Evolutionary conservation across 1,140 invertebrate genomes (phyloP), one percentile per base, ranked within the genome.

Genomic region (Probaryconus sp.): DNA sequence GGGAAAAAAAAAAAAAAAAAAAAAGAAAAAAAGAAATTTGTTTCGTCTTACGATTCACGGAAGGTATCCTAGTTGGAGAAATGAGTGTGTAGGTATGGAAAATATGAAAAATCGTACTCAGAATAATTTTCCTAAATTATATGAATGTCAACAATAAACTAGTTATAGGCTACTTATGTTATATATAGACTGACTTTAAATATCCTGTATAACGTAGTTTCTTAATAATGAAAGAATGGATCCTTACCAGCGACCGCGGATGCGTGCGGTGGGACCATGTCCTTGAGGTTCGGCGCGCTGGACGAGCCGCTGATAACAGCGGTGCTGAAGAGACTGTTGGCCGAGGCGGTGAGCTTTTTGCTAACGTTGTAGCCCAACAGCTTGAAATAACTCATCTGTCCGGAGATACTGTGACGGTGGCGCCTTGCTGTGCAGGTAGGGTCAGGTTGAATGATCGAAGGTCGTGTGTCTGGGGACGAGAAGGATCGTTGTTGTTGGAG

Each of bases 241-340:
- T 17, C 0, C 90, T 92, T 81, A 94, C 94, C 93, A 80, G 94
- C 92, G 17, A 89, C 85, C 42, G 90, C 91, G 55, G 92, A 91
- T 2, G 92, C 90, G 13, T 92, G 89, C 50, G 89, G 89, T 7
- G 94, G 91, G 72, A 96, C 93, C 91, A 95, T 94, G 83, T 96
- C 93, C 76, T 95, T 92, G 24, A 97, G 90, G 86, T 97, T 96
- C 20, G 96, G 95, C 20, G 95, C 95, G 72, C 94, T 96, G 48
- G 94, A 95, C 67, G 95, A 96, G 20, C 96, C 96, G 80, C 94
- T 96, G 83, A 98, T 97, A 76, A 98, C 95, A 21, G 96, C 96
- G 20, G 96, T 98, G 81, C 94, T 95, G 90, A 98, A 97, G 51
- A 97, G 91, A 75, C 93, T 94, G 81, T 91, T 93, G 3, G 94